Evolutionary conservation across 1,140 invertebrate genomes (phyloP).

Genomic region (Neotoxoptera formosana): DNA sequence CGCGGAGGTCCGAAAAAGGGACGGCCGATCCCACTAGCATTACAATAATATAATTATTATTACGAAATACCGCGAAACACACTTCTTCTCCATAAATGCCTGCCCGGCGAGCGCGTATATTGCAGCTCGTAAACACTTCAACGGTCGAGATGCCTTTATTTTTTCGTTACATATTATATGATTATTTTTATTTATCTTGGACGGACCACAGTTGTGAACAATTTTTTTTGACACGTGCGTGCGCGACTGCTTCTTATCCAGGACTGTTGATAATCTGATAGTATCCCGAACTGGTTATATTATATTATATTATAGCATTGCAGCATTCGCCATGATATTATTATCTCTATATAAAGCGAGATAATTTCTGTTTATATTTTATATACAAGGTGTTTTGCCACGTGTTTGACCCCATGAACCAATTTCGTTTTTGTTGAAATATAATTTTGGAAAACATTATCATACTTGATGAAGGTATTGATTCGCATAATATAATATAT

Average conservation of each 20-base stretch:
- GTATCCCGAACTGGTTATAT: neutral
- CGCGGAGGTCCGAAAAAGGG: conserved; percentile 45
- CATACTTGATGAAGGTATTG: no score
- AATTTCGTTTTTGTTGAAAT: neutral
- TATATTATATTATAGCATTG: neutral
- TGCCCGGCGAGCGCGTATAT: neutral
- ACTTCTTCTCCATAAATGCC: neutral
- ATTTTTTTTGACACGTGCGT: neutral
- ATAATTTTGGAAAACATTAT: no score
- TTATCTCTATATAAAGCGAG: neutral
- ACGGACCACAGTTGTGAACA: neutral
- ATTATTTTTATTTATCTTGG: neutral
- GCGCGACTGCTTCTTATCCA: neutral
- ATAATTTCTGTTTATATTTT: neutral
- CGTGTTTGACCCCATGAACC: neutral
- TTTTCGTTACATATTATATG: neutral
- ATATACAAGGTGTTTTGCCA: neutral
- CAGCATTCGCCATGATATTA: neutral
- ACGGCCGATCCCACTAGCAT: neutral
- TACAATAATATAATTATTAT: neutral
- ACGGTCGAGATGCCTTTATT: neutral
- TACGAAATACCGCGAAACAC: neutral
- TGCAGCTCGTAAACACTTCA: neutral
- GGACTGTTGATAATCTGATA: neutral
- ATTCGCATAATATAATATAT: no score